Evolutionary conservation across 2,797 vertebrate genomes (phyloP).

Genomic region (Phataginus tetradactyla): DNA sequence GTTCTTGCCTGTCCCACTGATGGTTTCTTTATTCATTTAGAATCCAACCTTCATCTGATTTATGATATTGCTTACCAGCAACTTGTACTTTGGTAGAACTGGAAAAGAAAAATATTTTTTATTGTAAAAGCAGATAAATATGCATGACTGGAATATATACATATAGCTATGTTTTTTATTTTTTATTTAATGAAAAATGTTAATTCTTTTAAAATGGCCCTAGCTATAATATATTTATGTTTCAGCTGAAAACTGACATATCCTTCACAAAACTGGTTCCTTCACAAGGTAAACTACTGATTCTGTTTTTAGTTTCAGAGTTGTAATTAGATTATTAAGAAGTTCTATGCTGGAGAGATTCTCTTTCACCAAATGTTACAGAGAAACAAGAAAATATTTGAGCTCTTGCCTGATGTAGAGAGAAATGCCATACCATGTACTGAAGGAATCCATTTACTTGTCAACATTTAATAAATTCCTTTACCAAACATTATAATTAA

Average conservation of each 20-base stretch:
- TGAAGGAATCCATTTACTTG: background rate
- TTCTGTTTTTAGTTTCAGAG: background rate
- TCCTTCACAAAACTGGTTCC: background rate
- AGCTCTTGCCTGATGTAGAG: background rate
- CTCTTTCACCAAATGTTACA: background rate
- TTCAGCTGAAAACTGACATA: background rate
- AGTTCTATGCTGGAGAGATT: background rate
- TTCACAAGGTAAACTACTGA: background rate
- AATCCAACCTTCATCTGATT: constrained; percentile 17
- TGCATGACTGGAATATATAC: background rate
- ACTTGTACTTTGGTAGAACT: constrained; percentile 17
- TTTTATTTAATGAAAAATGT: constrained; percentile 21
- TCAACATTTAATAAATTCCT: background rate
- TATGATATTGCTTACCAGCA: constrained; percentile 48
- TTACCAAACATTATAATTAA: background rate
- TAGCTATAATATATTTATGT: background rate
- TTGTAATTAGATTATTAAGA: constrained; percentile 43
- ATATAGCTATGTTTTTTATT: background rate
- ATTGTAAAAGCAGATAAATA: constrained; percentile 33
- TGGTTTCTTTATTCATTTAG: constrained; percentile 36
- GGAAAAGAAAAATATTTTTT: constrained; percentile 19
- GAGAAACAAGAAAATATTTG: background rate
- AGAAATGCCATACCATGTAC: background rate
- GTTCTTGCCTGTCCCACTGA: background rate
- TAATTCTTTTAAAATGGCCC: background rate